Conservation (phyloP, 2,888 invertebrate species). For the Epirrhoe tristata region DNA sequence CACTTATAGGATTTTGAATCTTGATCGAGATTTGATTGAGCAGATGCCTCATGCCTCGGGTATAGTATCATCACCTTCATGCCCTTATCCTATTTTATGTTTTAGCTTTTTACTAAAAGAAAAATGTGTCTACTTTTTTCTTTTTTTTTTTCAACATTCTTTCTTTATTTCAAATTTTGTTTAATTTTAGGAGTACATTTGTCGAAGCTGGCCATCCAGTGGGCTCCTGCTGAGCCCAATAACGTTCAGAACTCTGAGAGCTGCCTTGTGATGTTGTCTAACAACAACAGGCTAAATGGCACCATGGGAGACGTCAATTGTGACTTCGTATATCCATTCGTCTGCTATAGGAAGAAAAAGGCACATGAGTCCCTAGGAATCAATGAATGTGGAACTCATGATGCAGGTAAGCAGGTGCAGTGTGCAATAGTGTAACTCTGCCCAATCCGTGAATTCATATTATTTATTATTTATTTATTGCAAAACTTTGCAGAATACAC, state of each 20-base stretch:
- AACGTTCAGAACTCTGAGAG: conserved; percentile 41
- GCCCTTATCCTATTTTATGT: too few species aligned
- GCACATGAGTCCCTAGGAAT: not conserved
- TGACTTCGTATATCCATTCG: conserved; percentile 22
- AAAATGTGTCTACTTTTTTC: too few species aligned
- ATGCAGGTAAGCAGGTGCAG: conserved; percentile 30
- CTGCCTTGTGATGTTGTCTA: conserved; percentile 38
- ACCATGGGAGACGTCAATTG: conserved; percentile 29
- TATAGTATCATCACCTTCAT: too few species aligned
- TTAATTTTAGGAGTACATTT: conserved; percentile 41
- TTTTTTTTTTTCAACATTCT: too few species aligned
- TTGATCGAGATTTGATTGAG: too few species aligned
- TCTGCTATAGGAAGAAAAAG: conserved; percentile 31
- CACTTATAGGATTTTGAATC: too few species aligned
- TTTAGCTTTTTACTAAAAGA: too few species aligned
- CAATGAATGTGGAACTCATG: conserved; percentile 43
- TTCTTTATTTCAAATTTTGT: not conserved
- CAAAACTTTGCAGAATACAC: conserved; percentile 50
- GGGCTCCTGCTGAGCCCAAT: conserved; percentile 43
- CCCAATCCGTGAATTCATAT: too few species aligned
- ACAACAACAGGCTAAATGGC: conserved; percentile 10
- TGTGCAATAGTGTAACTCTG: too few species aligned
- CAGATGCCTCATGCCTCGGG: too few species aligned
- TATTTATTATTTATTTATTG: not conserved
- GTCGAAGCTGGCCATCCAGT: conserved; percentile 25